Percentiles rank a stretch among this genome's conserved stretches.
phyloP scores from a whole-genome alignment of 1,140 invertebrate species.

The Drosophila pseudoananassae region DNA sequence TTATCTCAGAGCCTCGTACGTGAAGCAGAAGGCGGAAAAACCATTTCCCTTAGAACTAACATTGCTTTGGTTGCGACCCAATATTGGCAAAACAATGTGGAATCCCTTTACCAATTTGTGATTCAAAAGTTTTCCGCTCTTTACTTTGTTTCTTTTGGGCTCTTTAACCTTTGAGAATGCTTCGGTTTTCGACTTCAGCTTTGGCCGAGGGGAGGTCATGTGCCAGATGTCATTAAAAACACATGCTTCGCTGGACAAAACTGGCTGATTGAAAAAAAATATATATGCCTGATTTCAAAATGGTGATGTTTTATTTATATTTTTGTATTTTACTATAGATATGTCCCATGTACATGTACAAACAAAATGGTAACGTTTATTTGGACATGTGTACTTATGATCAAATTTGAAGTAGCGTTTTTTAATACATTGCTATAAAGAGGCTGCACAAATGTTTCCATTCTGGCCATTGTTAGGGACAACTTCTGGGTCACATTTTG shows the following conservation, averaged over 20 bases:
- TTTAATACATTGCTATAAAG: too few relatives aligned
- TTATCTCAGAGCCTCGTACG: constrained; percentile 17
- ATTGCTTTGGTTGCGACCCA: constrained; percentile 33
- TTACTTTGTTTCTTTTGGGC: constrained; percentile 9
- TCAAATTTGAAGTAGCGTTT: too few relatives aligned
- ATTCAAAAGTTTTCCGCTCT: constrained; percentile 12
- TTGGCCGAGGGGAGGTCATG: constrained; percentile 19
- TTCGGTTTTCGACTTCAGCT: constrained; percentile 12
- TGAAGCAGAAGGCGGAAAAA: constrained; percentile 42
- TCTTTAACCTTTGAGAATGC: constrained; percentile 30
- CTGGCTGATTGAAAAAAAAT: constrained; percentile 24
- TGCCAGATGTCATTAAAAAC: constrained; percentile 66
- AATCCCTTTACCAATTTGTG: constrained; percentile 36
- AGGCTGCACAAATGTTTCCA: constrained; percentile 16
- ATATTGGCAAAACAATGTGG: constrained; percentile 26
- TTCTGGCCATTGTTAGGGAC: neutral
- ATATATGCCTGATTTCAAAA: neutral
- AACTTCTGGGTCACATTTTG: constrained; percentile 25
- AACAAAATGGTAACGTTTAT: too few relatives aligned
- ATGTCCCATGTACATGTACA: too few relatives aligned
- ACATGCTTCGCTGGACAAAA: constrained; percentile 70
- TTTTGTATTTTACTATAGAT: neutral
- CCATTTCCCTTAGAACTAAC: constrained; percentile 22
- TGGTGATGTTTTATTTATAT: neutral
- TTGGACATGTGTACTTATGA: too few relatives aligned